These are phyloP conservation scores for Sarotherodon lohbergeri DNA, from an alignment of 2,113 vertebrate species.

Conservation along the genomic window DNA sequence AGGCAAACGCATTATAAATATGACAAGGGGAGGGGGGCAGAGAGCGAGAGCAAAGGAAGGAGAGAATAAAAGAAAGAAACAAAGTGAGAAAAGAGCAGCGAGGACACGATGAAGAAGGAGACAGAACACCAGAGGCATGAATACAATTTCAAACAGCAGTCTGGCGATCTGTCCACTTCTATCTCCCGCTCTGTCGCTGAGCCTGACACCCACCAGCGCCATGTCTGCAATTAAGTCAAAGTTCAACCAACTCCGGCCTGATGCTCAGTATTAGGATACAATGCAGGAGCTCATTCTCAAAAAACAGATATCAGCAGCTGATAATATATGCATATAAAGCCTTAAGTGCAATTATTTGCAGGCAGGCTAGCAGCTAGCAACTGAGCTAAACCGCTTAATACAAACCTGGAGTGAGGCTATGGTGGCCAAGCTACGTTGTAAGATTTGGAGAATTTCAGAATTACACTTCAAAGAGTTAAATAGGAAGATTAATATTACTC, in stretches of 20 bases:
- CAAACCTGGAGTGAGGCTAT: not conserved
- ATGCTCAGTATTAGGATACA: not conserved
- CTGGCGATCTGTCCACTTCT: not conserved
- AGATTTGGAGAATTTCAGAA: not conserved
- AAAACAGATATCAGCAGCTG: not conserved
- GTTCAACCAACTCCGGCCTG: not conserved
- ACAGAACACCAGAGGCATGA: conserved; percentile 19
- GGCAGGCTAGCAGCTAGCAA: not conserved
- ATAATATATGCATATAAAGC: not conserved
- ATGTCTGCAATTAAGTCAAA: not conserved
- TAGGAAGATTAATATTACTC: not conserved
- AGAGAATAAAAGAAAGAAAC: conserved; percentile 8
- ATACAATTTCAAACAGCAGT: conserved; percentile 16
- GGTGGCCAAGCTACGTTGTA: not conserved
- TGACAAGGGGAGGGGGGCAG: not conserved
- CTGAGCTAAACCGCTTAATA: not conserved
- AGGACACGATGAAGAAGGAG: conserved; percentile 13
- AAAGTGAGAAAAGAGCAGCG: conserved; percentile 7
- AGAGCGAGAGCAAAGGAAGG: not conserved
- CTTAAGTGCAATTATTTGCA: not conserved
- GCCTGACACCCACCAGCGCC: not conserved
- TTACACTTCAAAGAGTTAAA: not conserved
- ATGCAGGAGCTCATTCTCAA: not conserved
- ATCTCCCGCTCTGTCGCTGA: not conserved
- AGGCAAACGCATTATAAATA: conserved; percentile 51